These are phyloP conservation scores for Osmerus mordax DNA, from an alignment of 2,113 vertebrate species.

Conservation along the genomic window DNA sequence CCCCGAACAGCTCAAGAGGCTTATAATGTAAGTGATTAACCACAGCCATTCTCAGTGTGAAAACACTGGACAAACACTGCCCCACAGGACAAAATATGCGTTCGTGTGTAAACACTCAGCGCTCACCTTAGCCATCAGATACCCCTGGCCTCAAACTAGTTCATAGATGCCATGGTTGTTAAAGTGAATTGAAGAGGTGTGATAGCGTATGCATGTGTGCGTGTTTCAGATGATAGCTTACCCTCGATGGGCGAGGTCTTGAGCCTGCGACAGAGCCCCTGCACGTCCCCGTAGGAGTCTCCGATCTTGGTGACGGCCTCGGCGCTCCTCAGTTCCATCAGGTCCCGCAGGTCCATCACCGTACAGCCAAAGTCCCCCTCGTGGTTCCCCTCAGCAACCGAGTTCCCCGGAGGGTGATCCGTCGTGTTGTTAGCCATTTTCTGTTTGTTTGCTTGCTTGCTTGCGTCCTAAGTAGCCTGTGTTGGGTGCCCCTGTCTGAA, in stretches of 20 bases:
- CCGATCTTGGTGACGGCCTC: constrained; percentile 82
- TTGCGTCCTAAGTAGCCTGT: not conserved
- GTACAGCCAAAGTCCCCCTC: constrained; percentile 89
- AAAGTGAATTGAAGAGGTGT: not conserved
- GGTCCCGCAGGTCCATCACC: constrained; percentile 78
- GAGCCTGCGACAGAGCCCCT: constrained; percentile 83
- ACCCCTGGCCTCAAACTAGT: no score
- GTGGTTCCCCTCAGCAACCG: constrained; percentile 77
- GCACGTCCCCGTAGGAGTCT: constrained; percentile 77
- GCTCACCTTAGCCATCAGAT: no score
- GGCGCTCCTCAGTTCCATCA: constrained; percentile 87
- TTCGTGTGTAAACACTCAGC: not conserved
- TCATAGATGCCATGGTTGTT: no score
- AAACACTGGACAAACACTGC: no score
- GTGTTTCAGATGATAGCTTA: constrained; percentile 52
- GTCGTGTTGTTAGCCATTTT: constrained; percentile 84
- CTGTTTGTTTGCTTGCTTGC: not conserved
- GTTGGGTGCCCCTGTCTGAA: not conserved
- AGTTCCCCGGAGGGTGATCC: constrained; percentile 85
- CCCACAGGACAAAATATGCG: no score
- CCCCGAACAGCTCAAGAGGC: no score
- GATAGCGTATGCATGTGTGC: not conserved
- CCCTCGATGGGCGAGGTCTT: constrained; percentile 93
- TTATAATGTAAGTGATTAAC: not conserved
- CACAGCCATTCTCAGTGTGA: no score